phyloP scores from a whole-genome alignment of 2,113 vertebrate genomes.

The Proterorhinus semilunaris region DNA sequence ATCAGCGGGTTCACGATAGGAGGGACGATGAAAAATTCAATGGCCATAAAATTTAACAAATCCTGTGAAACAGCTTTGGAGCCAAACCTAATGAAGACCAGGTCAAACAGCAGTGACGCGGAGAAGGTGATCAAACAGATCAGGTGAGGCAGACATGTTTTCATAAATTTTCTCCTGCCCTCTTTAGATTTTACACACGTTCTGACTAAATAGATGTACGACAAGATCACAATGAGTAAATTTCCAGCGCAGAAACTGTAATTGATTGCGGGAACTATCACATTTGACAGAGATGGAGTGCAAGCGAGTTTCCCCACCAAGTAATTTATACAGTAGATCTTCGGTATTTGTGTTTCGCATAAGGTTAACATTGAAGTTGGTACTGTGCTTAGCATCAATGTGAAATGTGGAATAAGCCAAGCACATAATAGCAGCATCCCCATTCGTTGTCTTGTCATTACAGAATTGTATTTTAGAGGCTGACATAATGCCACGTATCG shows the following conservation, averaged over 20 bases:
- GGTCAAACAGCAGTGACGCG: conserved; percentile 30
- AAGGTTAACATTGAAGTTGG: conserved; percentile 7
- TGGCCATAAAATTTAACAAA: conserved; percentile 27
- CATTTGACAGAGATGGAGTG: conserved; percentile 4
- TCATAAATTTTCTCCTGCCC: conserved; percentile 33
- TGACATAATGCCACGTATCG: conserved; percentile 55
- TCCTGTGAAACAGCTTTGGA: background rate
- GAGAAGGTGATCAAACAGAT: conserved; percentile 10
- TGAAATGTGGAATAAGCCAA: conserved; percentile 15
- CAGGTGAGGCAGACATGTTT: conserved; percentile 43
- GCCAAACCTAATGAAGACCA: conserved; percentile 34
- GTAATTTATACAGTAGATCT: conserved; percentile 41
- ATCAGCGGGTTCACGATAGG: conserved; percentile 36
- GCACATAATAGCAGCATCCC: conserved; percentile 12
- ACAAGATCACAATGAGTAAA: conserved; percentile 14
- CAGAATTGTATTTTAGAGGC: conserved; percentile 43
- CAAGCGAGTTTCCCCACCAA: conserved; percentile 22
- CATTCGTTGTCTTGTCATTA: conserved; percentile 39
- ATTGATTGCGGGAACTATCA: conserved; percentile 26
- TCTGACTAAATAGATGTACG: conserved; percentile 34
- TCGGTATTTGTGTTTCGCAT: conserved; percentile 43
- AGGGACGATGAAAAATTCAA: conserved; percentile 38
- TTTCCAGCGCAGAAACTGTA: conserved; percentile 36
- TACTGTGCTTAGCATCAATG: conserved; percentile 19
- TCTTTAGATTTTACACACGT: conserved; percentile 21